Evolutionary conservation across 2,888 invertebrate genomes (phyloP).

Genomic region (Andrena haemorrhoa): DNA sequence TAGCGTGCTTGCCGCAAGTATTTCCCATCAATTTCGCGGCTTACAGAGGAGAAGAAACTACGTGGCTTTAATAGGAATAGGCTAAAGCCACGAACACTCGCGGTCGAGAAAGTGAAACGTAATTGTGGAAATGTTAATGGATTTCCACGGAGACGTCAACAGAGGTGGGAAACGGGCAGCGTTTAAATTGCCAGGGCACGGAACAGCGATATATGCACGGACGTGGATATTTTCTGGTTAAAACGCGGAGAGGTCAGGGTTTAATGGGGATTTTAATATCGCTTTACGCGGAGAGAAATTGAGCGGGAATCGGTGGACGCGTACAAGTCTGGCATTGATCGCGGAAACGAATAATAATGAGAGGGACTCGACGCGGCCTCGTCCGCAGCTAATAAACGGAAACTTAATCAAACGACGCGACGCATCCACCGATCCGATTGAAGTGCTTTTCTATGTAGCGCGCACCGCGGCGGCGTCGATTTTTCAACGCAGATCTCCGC

Average conservation of each 20-base stretch:
- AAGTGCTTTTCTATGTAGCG: conserved; percentile 77
- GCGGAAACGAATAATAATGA: conserved; percentile 51
- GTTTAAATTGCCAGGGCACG: not conserved
- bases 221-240: conserved; percentile 8
- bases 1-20: not conserved
- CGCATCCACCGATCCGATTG: conserved; percentile 69
- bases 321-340: conserved; percentile 38
- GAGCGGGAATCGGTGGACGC: conserved; percentile 29
- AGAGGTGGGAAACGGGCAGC: not conserved
- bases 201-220: not conserved
- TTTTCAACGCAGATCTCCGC: conserved; percentile 60
- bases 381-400: conserved; percentile 57
- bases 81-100: too few species aligned
- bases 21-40: too few species aligned
- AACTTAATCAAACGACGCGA: conserved; percentile 63
- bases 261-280: conserved; percentile 36
- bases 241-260: conserved; percentile 3
- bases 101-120: too few species aligned
- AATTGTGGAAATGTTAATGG: too few species aligned
- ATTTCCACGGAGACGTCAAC: not conserved
- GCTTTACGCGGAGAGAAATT: conserved; percentile 15
- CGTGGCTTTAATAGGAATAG: too few species aligned
- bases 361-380: conserved; percentile 28
- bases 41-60: too few species aligned
- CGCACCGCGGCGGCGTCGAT: conserved; percentile 58